phyloP scores from a whole-genome alignment of 2,113 vertebrate genomes.

The Eira barbara region DNA sequence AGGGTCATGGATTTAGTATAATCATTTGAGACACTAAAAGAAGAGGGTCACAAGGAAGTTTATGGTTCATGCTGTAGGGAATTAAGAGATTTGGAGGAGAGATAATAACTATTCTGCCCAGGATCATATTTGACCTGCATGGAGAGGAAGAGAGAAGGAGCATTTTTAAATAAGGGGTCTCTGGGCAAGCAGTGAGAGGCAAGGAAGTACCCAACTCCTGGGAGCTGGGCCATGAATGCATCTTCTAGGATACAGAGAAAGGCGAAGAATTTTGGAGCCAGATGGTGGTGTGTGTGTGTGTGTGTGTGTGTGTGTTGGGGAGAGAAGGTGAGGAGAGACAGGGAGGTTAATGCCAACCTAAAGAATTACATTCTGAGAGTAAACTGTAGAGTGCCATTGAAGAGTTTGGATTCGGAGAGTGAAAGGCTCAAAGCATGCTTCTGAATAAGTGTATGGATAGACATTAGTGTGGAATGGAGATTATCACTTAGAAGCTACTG shows the following conservation, averaged over 20 bases:
- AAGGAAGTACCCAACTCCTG: background rate
- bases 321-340: background rate
- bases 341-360: background rate
- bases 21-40: background rate
- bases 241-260: background rate
- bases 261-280: background rate
- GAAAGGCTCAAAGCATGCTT: background rate
- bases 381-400: background rate
- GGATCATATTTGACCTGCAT: background rate
- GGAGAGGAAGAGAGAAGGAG: background rate
- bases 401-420: background rate
- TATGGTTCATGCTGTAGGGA: background rate
- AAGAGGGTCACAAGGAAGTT: background rate
- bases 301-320: background rate
- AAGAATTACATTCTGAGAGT: background rate
- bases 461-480: background rate
- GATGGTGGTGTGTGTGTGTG: background rate
- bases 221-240: background rate
- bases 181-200: background rate
- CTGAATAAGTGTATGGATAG: background rate
- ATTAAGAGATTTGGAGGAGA: background rate
- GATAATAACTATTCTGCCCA: background rate
- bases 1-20: background rate
- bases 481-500: background rate
- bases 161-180: background rate